Conservation (phyloP, 1,140 invertebrate species). For the Subanguina moxae region DNA sequence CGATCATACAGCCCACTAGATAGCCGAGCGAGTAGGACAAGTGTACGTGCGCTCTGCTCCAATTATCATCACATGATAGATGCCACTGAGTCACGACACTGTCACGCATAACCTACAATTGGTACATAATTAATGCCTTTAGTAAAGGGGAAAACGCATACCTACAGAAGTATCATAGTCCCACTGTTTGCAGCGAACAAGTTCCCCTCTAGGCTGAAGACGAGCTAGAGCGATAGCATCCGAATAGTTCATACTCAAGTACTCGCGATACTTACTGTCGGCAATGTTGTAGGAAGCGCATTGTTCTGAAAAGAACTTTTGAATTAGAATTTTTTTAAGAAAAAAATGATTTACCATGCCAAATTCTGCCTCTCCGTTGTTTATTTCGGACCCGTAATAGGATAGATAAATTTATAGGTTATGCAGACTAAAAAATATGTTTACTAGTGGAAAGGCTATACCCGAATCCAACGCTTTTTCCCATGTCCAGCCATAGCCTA, state of each 20-base stretch:
- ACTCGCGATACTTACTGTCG: conserved; percentile 23
- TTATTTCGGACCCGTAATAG: conserved; percentile 33
- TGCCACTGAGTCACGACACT: conserved; percentile 57
- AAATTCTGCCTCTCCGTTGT: conserved; percentile 16
- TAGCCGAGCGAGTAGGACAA: conserved; percentile 58
- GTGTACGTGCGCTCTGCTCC: conserved; percentile 55
- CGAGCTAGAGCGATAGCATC: conserved; percentile 25
- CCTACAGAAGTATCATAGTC: conserved; percentile 31
- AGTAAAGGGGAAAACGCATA: background rate
- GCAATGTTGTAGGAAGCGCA: conserved; percentile 47
- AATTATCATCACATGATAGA: conserved; percentile 57
- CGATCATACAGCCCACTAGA: conserved; percentile 53
- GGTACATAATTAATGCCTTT: background rate
- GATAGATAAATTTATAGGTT: background rate
- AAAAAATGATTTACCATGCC: background rate
- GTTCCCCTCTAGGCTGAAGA: conserved; percentile 11
- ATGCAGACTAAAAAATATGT: background rate
- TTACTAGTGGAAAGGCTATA: conserved; percentile 51
- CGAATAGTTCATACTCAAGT: conserved; percentile 32
- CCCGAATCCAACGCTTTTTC: conserved; percentile 53
- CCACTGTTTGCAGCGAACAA: conserved; percentile 19
- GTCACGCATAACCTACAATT: conserved; percentile 31
- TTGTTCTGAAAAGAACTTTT: conserved; percentile 32
- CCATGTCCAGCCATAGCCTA: conserved; percentile 48
- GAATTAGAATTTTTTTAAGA: conserved; percentile 31